A percentile compares a stretch with the other conserved stretches of the same genome.
Evolutionary conservation across 2,113 vertebrate genomes (phyloP).

Genomic region (Mustelus asterias): DNA sequence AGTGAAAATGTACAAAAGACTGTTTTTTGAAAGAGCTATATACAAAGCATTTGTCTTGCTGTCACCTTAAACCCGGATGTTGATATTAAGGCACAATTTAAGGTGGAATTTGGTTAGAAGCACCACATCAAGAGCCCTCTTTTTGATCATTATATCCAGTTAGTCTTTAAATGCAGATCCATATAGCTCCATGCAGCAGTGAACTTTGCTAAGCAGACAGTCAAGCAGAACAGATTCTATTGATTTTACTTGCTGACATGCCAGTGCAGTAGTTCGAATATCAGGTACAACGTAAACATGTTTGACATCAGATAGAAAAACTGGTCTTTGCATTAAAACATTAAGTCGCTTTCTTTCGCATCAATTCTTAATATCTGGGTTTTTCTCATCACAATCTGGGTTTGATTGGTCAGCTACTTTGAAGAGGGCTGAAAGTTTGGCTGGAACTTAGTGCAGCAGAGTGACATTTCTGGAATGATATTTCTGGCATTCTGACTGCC

Average conservation of each 20-base stretch:
- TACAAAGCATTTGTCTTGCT: not conserved
- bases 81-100: not conserved
- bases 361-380: not conserved
- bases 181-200: not conserved
- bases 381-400: not conserved
- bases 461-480: not conserved
- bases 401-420: not conserved
- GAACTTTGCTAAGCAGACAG: not conserved
- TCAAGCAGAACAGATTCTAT: not conserved
- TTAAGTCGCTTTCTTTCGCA: not conserved
- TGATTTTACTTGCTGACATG: not conserved
- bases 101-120: not conserved
- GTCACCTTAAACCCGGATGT: not conserved
- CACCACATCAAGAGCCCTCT: not conserved
- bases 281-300: not conserved
- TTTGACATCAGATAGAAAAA: not conserved
- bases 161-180: not conserved
- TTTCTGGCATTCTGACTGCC: not conserved
- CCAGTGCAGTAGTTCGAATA: not conserved
- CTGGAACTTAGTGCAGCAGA: not conserved
- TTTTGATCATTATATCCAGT: not conserved
- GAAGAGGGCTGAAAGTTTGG: not conserved
- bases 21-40: not conserved
- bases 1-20: not conserved
- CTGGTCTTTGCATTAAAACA: not conserved